Evolutionary conservation across 2,113 vertebrate genomes (phyloP).

Genomic region (Furnarius figulus): DNA sequence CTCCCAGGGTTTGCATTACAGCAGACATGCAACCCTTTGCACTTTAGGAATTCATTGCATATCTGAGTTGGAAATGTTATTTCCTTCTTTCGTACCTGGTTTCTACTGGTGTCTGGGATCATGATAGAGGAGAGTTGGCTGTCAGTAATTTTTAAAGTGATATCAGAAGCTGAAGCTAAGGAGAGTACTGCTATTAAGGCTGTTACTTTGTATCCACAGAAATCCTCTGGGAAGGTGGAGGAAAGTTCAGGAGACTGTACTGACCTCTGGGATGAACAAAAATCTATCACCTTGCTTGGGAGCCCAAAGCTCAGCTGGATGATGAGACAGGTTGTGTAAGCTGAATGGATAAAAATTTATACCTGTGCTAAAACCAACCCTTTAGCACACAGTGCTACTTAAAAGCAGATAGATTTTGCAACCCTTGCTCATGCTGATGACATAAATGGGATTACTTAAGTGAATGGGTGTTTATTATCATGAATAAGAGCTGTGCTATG

Average conservation of each 20-base stretch:
- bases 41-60: slow-evolving; percentile 8
- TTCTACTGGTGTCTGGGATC: neutral
- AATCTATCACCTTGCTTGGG: neutral
- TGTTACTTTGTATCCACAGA: neutral
- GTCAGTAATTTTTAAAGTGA: neutral
- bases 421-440: slow-evolving; percentile 19
- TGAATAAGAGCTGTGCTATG: slow-evolving; percentile 29
- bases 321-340: neutral
- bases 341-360: neutral
- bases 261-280: neutral
- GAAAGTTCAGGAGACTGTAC: neutral
- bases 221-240: neutral
- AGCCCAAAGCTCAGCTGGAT: neutral
- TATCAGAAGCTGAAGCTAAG: neutral
- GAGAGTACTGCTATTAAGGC: neutral
- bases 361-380: fast-evolving
- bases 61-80: neutral
- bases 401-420: slow-evolving; percentile 25
- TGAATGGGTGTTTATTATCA: neutral
- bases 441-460: slow-evolving; percentile 35
- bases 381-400: neutral
- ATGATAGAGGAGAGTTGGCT: neutral
- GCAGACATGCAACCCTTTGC: neutral
- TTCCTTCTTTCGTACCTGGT: neutral
- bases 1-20: neutral